Evolutionary conservation across 2,888 invertebrate species (phyloP).

Genomic region (Laspeyria flexula): DNA sequence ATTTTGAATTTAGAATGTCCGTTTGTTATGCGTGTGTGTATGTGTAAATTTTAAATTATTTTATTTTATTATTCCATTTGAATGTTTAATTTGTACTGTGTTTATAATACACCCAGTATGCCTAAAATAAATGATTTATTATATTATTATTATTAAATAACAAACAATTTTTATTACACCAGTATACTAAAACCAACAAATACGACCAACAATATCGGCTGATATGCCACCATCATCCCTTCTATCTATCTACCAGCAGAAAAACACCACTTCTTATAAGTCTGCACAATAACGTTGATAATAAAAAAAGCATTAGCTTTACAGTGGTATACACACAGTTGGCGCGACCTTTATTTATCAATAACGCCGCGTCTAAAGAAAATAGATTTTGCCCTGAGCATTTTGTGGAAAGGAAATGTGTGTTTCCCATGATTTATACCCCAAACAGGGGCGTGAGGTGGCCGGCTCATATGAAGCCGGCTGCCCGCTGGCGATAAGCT

Average conservation of each 20-base stretch:
- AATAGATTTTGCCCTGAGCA: constrained; percentile 73
- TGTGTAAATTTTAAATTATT: too few relatives aligned
- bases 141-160: too few relatives aligned
- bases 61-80: too few relatives aligned
- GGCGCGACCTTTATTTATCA: constrained; percentile 58
- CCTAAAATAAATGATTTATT: too few relatives aligned
- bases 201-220: too few relatives aligned
- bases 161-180: too few relatives aligned
- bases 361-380: constrained; percentile 65
- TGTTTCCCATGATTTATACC: constrained; percentile 83
- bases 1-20: too few relatives aligned
- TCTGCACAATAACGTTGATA: constrained; percentile 17
- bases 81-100: too few relatives aligned
- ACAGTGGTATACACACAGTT: constrained; percentile 25
- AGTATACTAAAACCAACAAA: too few relatives aligned
- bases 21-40: too few relatives aligned
- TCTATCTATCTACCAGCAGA: not conserved
- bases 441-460: constrained; percentile 74
- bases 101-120: too few relatives aligned
- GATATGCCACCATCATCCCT: not conserved
- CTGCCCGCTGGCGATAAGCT: constrained; percentile 82
- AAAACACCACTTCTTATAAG: not conserved
- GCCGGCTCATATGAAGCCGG: constrained; percentile 67
- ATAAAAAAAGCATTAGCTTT: constrained; percentile 31
- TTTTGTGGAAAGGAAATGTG: constrained; percentile 82